Base-by-base conservation (phyloP, 64 coral and sea anemone genomes). In the Dendronephthya gigantea region DNA sequence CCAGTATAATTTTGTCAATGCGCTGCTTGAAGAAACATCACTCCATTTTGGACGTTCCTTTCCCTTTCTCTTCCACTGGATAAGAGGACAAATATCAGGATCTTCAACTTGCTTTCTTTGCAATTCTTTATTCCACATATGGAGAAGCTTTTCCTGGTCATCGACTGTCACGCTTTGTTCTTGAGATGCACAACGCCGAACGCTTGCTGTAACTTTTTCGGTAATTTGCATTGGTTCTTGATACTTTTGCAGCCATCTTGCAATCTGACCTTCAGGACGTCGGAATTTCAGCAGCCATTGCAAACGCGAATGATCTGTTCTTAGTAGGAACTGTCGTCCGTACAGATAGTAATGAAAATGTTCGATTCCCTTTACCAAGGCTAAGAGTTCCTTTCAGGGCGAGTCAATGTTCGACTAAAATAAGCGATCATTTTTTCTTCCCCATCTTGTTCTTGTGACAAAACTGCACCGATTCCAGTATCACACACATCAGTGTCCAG, bases 341-440 rank as follows among this genome's bases (percentile, higher is more conserved):
- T n/a, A 75, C 10, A 82, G 81, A 23, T 82, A 88, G 36, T 82
- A 40, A 49, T 47, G 27, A 36, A 88, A 88, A 49, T 88, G 72
- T 30, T 88, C 47, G 48, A 51, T 81, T 49, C 38, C 68, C 30
- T 58, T n/a, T 47, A 88, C 48, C 11, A 88, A 35, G 17, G 86
- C 86, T 32, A 88, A 22, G 38, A 82, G 68, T 82, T 82, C 15
- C 52, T 8, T 72, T 69, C 85, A 31, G 55, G 16, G 23, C 72
- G 49, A 23, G 19, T 43, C 36, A 86, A 70, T 27, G 58, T 72
- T 16, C 17, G 2, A 70, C 55, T 70, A 35, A 11, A 7, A 27
- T 40, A 86, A 69, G 85, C 55, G 41, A 25, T 41, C 23, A 69
- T 17, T 41, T 69, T 35, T 31, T 86, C 59, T 75, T 75, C 4